Evolutionary conservation across 2,797 vertebrate species (phyloP), one percentile per base, ranked within the genome.

Genomic region (Poeciliopsis gracilis): DNA sequence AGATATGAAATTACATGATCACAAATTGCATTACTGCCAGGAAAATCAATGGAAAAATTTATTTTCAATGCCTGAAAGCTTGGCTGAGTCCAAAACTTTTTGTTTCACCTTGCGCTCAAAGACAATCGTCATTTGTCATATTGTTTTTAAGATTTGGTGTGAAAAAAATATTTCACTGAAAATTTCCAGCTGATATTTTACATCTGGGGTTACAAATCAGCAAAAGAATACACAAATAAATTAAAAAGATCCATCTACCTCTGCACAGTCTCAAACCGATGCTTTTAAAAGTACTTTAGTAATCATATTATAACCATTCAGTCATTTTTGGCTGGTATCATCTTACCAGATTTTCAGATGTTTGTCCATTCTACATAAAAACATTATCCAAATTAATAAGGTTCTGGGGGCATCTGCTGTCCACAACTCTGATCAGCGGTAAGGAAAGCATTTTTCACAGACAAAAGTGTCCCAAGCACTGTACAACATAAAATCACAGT

Each of bases 41-140:
- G n/a, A 15, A 71, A 47, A 71, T 73, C 72, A 73, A 33, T 51
- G 30, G 33, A 73, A 49, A 11, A 57, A 45, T 20, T 45, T 15
- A 74, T 16, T 74, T 74, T 74, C 15, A 74, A 53, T 74, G 53
- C 1, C 36, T 53, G 51, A 73, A 57, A 73, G 72, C 23, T 73
- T 55, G 36, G 43, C 23, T 46, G 57, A 63, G 28, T 66, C 43
- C 74, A 76, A 30, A 28, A 76, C 33, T 46, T 76, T 53, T 47
- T 73, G 72, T 28, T 57, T 28, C 4, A n/a, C 55, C n/a, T 57
- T n/a, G 41, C 5, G 36, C 5, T 38, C 5, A 38, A 38, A 38
- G 36, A 38, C 36, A 38, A 38, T 38, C 16, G 18, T 49, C 47
- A 49, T 49, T 47, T 47, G 46, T 47, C 46, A 47, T 47, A 47